Conservation (phyloP, 1,140 invertebrate species). For the Portunus trituberculatus region DNA sequence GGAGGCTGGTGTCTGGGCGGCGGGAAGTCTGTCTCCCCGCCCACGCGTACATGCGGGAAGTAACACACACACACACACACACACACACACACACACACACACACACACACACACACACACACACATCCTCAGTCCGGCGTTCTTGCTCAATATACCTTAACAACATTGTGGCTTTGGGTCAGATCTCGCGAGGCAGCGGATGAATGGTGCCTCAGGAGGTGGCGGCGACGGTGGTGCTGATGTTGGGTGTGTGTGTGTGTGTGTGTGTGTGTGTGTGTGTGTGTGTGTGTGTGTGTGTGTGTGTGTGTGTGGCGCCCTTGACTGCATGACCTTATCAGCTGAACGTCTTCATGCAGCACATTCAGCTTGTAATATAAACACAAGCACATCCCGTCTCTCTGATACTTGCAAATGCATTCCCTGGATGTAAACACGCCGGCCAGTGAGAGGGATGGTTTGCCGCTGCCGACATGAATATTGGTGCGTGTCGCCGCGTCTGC, state of each 20-base stretch:
- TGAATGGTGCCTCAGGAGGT: constrained; percentile 35
- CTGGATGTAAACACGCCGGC: no score
- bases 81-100: constrained; percentile 49
- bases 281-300: constrained; percentile 20
- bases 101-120: constrained; percentile 48
- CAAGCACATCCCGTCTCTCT: background rate
- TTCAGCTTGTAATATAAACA: constrained; percentile 50
- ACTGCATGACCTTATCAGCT: constrained; percentile 48
- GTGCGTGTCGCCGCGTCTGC: background rate
- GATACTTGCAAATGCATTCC: constrained; percentile 17
- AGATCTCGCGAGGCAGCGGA: background rate
- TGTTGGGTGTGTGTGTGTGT: no score
- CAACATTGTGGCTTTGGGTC: constrained; percentile 51
- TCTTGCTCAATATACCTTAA: constrained; percentile 57
- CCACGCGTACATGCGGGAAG: constrained; percentile 54
- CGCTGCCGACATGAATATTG: background rate
- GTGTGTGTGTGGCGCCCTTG: constrained; percentile 40
- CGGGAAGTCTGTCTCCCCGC: constrained; percentile 55
- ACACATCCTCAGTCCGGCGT: constrained; percentile 35
- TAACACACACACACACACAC: constrained; percentile 49
- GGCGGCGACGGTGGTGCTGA: background rate
- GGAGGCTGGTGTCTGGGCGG: constrained; percentile 39
- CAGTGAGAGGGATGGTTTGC: no score
- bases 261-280: background rate
- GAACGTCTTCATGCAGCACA: background rate